These are phyloP conservation scores for Alces alces DNA, from an alignment of 2,113 vertebrate species.

Conservation along the genomic window DNA sequence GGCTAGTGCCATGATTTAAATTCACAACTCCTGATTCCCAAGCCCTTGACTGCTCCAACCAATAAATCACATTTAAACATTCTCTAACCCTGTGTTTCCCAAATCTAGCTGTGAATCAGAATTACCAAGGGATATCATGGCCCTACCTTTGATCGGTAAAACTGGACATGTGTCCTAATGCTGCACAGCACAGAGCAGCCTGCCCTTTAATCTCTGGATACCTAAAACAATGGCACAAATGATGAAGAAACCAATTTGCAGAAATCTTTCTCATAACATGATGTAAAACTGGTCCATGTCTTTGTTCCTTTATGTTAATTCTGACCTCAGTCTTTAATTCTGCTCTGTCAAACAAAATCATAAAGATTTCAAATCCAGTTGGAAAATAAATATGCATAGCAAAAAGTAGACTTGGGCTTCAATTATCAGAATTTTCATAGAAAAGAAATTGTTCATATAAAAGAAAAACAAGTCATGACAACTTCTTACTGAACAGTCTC, in stretches of 20 bases:
- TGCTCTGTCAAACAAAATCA: slow-evolving; percentile 28
- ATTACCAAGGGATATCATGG: neutral
- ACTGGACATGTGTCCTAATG: neutral
- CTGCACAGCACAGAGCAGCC: neutral
- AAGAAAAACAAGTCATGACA: slow-evolving; percentile 14
- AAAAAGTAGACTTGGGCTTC: slow-evolving; percentile 5
- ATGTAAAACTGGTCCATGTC: neutral
- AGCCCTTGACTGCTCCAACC: neutral
- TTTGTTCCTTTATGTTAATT: slow-evolving; percentile 19
- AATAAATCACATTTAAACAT: neutral
- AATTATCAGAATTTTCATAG: slow-evolving; percentile 37
- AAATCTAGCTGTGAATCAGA: neutral
- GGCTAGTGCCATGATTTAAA: neutral
- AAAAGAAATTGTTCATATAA: slow-evolving; percentile 18
- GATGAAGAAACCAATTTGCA: neutral
- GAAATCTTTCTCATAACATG: neutral
- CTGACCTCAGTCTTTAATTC: slow-evolving; percentile 17
- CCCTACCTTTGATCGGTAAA: neutral
- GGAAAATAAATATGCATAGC: neutral
- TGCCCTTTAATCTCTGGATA: neutral
- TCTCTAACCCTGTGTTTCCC: neutral
- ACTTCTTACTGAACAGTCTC: neutral
- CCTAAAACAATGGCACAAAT: neutral
- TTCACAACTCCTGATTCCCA: neutral
- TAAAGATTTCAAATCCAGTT: slow-evolving; percentile 26